These are phyloP conservation scores for Rhynchotus rufescens DNA, from an alignment of 2,797 vertebrate species.

Conservation along the genomic window DNA sequence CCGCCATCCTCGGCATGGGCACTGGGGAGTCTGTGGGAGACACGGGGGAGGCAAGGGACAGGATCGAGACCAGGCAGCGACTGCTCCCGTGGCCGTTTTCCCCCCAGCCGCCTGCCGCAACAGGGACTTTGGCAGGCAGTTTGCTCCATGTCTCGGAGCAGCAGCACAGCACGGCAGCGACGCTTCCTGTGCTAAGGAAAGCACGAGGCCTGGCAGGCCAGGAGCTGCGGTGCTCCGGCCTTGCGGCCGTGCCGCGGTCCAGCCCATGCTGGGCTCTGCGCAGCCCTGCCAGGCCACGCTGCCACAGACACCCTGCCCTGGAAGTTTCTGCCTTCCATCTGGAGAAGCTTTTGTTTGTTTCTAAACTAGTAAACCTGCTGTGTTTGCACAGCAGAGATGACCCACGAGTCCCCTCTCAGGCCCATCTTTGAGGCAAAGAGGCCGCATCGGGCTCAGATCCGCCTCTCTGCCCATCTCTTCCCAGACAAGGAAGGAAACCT, in stretches of 20 bases:
- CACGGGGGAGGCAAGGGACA: not conserved
- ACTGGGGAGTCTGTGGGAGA: slow-evolving; percentile 69
- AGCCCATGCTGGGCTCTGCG: not conserved
- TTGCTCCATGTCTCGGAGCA: not conserved
- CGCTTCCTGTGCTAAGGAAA: not conserved
- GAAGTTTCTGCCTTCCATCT: not conserved
- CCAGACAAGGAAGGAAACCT: not conserved
- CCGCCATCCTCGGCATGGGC: slow-evolving; percentile 76
- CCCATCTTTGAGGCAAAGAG: not conserved
- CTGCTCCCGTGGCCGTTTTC: not conserved
- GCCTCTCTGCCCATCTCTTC: not conserved
- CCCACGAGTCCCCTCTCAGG: not conserved
- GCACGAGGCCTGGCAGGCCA: not conserved
- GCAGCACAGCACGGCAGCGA: not conserved
- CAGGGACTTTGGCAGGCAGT: not conserved
- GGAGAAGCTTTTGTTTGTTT: not conserved
- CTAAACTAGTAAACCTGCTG: not conserved
- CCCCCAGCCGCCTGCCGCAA: accelerated
- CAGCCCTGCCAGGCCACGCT: not conserved
- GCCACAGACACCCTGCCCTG: accelerated
- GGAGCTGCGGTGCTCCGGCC: not conserved
- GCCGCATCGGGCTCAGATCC: not conserved
- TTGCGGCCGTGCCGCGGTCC: not conserved
- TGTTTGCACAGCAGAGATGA: not conserved
- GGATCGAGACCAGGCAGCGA: not conserved